Evolutionary conservation across 2,888 invertebrate species (phyloP).

Genomic region (Brenthis hecate): DNA sequence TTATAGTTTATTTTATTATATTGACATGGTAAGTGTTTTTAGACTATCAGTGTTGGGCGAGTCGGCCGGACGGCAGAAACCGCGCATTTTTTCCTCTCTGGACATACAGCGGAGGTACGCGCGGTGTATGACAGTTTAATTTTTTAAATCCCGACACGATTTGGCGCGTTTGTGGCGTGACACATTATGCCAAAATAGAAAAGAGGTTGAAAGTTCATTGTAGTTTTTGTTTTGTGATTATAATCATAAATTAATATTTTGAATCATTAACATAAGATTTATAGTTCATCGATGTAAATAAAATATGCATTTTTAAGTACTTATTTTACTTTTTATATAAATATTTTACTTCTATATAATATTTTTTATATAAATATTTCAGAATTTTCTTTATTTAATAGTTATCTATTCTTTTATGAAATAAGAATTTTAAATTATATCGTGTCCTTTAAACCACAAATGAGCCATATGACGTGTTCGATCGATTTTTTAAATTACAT

Average conservation of each 20-base stretch:
- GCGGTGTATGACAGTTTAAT: slow-evolving; percentile 33
- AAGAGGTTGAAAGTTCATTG: slow-evolving; percentile 1
- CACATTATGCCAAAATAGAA: slow-evolving; percentile 12
- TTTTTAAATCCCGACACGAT: slow-evolving; percentile 26
- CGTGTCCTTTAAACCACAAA: slow-evolving; percentile 27
- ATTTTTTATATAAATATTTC: no score
- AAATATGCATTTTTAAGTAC: no score
- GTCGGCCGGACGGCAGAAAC: slow-evolving; percentile 73
- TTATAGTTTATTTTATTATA: slow-evolving; percentile 21
- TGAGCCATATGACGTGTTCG: slow-evolving; percentile 24
- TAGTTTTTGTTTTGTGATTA: neutral
- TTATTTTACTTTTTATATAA: no score
- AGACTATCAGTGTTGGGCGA: slow-evolving; percentile 79
- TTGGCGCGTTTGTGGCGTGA: slow-evolving; percentile 33
- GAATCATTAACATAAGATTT: no score
- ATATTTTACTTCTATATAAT: no score
- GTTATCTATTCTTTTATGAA: no score
- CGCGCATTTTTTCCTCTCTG: slow-evolving; percentile 78
- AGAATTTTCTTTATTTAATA: neutral
- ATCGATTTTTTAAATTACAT: slow-evolving; percentile 20
- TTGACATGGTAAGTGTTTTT: slow-evolving; percentile 53
- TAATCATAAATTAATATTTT: neutral
- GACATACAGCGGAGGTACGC: slow-evolving; percentile 77
- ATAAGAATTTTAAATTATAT: neutral
- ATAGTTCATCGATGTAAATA: no score